Conservation (phyloP, 1,140 invertebrate genomes). For the Diabrotica virgifera region DNA sequence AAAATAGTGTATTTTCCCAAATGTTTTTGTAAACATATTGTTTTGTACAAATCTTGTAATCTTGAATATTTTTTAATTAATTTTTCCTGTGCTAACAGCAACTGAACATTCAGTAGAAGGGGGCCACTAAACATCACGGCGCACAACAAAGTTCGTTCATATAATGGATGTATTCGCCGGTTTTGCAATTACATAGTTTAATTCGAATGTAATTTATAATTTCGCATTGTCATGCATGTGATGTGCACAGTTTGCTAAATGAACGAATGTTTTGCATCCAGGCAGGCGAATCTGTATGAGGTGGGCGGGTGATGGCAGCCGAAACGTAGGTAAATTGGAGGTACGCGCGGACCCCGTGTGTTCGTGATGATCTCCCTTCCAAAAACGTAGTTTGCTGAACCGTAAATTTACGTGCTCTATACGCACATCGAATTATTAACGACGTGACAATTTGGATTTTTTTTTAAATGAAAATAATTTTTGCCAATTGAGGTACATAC, state of each 20-base stretch:
- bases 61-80: no score
- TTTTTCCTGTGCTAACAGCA: no score
- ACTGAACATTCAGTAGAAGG: no score
- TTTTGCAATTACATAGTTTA: conserved; percentile 52
- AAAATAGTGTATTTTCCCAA: no score
- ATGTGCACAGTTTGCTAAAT: conserved; percentile 48
- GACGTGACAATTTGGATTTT: background rate
- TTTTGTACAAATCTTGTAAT: no score
- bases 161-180: conserved; percentile 47
- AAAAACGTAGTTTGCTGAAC: conserved; percentile 28
- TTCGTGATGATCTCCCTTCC: background rate
- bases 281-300: conserved; percentile 4
- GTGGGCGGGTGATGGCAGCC: background rate
- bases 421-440: conserved; percentile 11
- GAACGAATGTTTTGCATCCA: conserved; percentile 43
- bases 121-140: no score
- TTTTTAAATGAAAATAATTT: no score
- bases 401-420: conserved; percentile 32
- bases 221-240: conserved; percentile 49
- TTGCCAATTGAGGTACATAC: no score
- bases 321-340: conserved; percentile 41
- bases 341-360: conserved; percentile 28
- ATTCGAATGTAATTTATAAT: conserved; percentile 52
- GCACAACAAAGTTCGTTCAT: conserved; percentile 16
- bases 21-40: no score